Evolutionary conservation across 2,797 vertebrate species (phyloP).

Genomic region (Silurus lanzhouensis): DNA sequence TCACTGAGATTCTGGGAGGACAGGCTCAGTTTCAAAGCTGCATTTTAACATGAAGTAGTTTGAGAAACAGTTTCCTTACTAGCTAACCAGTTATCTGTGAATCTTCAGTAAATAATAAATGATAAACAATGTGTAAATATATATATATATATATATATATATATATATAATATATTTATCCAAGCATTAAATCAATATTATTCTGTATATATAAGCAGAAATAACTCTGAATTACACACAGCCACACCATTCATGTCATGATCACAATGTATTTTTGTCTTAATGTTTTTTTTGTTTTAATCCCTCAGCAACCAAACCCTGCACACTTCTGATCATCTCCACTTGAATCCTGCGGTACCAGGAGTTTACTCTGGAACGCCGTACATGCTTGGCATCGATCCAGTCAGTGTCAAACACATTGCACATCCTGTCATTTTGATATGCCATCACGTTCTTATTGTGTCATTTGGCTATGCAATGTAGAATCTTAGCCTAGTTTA

Average conservation of each 20-base stretch:
- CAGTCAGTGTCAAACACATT: conserved; percentile 49
- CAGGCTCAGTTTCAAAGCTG: not conserved
- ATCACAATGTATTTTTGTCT: not conserved
- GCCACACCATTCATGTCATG: not conserved
- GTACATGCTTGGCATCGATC: conserved; percentile 63
- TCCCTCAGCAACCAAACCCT: conserved; percentile 57
- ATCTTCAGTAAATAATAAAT: not conserved
- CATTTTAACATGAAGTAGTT: not conserved
- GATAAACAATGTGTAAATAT: conserved; percentile 19
- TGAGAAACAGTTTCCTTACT: not conserved
- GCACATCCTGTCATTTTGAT: not conserved
- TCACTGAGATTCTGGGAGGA: not conserved
- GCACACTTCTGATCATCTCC: conserved; percentile 49
- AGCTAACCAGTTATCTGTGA: not conserved
- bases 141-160: too few relatives aligned
- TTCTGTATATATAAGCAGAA: not conserved
- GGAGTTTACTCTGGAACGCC: conserved; percentile 62
- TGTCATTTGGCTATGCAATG: too few relatives aligned
- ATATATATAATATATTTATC: not conserved
- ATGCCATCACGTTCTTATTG: too few relatives aligned
- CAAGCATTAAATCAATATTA: too few relatives aligned
- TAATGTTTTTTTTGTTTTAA: not conserved
- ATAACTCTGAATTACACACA: not conserved
- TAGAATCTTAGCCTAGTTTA: too few relatives aligned
- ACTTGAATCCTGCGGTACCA: conserved; percentile 56